Conservation (phyloP, 2,113 vertebrate genomes). For the Piprites chloris region DNA sequence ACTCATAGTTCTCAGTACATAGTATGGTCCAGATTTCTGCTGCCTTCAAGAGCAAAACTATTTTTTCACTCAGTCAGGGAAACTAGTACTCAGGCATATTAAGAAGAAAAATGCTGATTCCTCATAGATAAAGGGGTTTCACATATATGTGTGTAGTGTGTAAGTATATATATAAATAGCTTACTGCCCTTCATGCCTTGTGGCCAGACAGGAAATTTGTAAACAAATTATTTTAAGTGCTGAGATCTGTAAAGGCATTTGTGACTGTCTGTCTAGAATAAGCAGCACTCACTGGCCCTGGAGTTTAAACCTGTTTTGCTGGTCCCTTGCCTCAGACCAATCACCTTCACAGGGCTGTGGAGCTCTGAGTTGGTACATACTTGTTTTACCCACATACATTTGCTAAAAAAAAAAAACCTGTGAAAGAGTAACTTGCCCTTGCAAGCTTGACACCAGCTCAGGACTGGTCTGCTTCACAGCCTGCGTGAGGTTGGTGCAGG, state of each 20-base stretch:
- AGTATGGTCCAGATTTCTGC: background rate
- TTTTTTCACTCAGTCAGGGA: background rate
- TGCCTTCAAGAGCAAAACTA: background rate
- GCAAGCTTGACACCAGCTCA: background rate
- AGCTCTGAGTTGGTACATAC: background rate
- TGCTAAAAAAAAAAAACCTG: background rate
- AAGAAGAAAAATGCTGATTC: background rate
- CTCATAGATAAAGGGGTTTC: background rate
- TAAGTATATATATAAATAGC: background rate
- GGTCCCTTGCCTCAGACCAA: background rate
- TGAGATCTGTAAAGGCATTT: background rate
- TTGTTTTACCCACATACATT: background rate
- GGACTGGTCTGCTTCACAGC: background rate
- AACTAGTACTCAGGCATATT: background rate
- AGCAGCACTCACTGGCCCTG: background rate
- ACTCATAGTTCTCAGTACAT: background rate
- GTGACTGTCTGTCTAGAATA: background rate
- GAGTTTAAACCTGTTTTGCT: background rate
- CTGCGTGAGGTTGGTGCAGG: accelerated
- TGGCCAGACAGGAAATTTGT: background rate
- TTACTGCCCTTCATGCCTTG: background rate
- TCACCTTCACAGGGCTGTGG: background rate
- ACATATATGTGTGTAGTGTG: too few species aligned
- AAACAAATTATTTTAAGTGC: background rate
- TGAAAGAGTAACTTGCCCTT: background rate